Conservation (phyloP, 2,888 invertebrate species). For the Parasteatoda lunata region DNA sequence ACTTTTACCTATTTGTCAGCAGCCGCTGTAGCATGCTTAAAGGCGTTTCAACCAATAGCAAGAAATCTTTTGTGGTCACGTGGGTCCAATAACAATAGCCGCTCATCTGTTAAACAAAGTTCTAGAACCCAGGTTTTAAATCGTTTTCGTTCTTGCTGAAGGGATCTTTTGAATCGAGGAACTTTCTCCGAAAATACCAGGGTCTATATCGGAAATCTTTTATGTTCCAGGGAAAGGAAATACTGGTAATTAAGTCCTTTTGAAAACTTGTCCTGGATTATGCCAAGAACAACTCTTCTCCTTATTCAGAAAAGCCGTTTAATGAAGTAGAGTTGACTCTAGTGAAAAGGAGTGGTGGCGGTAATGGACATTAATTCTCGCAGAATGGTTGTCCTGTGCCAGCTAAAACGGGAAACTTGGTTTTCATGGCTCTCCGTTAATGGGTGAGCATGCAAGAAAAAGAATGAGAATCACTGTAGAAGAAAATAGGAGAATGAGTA, state of each 20-base stretch:
- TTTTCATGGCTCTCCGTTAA: constrained; percentile 8
- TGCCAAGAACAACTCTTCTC: constrained; percentile 39
- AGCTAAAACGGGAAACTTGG: neutral
- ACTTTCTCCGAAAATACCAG: too few relatives aligned
- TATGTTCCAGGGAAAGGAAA: constrained; percentile 47
- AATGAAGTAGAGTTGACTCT: constrained; percentile 50
- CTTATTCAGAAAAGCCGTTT: constrained; percentile 18
- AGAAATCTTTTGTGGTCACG: constrained; percentile 10
- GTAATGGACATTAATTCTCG: constrained; percentile 51
- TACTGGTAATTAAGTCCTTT: constrained; percentile 63
- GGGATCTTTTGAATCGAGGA: neutral
- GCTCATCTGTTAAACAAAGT: constrained; percentile 65
- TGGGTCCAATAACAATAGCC: constrained; percentile 44
- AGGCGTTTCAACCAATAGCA: constrained; percentile 25
- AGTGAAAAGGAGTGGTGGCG: constrained; percentile 13
- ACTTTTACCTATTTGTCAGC: constrained; percentile 36
- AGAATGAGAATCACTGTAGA: constrained; percentile 3
- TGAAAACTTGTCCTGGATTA: constrained; percentile 47
- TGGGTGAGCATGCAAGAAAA: constrained; percentile 2
- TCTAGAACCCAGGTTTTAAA: constrained; percentile 46
- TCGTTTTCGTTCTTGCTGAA: constrained; percentile 29
- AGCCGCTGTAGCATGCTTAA: constrained; percentile 15
- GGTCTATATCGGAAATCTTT: constrained; percentile 57
- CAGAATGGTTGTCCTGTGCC: constrained; percentile 8
- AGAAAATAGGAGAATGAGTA: neutral